Base-by-base conservation (phyloP, 2,888 invertebrate genomes). In the Pollenia angustigena region DNA sequence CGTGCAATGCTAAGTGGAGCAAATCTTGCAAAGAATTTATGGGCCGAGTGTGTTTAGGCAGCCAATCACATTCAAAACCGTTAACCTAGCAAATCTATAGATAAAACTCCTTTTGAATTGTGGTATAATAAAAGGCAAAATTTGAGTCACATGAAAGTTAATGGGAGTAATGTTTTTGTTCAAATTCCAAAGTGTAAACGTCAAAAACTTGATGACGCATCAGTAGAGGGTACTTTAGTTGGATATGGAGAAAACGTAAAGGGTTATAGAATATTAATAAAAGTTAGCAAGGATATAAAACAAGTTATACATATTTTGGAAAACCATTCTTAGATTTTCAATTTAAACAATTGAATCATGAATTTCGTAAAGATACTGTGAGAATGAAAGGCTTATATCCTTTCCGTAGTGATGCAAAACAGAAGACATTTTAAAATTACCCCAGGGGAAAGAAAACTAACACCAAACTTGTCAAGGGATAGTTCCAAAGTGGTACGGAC, bases 131-230 rank as follows among this genome's bases (percentile, higher is more conserved):
- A 16, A 9, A 42, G 16, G 16, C 40, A 42, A 8, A 16, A 69
- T 44, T 42, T 69, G 1, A 54, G 42, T 7, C 52, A 58, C 58
- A 72, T 72, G 23, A 72, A 18, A 58, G 44, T 58, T 9, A 58
- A 72, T 46, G 58, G 58, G 0, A 42, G 54, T 40, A 54, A 71
- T 10, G 58, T 58, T 9, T 72, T 46, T 58, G 72, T 58, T n/a
- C 56, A 72, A n/a, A 46, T 72, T 44, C 72, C 56, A 18, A 72
- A 72, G 23, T 58, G 56, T 14, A 46, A 72, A 72, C 54, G 56
- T 56, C 54, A 56, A 14, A 56, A 71, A 56, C 56, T 71, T 42
- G 71, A 71, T 71, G 44, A 71, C 12, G 72, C 58, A 9, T 72
- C 46, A 1, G n/a, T 23, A 3, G 72, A 72, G 18, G 58, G 56